Evolutionary conservation across 2,888 invertebrate species (phyloP), one percentile per base, ranked within the genome.

Genomic region (Acanthopleura granulata): DNA sequence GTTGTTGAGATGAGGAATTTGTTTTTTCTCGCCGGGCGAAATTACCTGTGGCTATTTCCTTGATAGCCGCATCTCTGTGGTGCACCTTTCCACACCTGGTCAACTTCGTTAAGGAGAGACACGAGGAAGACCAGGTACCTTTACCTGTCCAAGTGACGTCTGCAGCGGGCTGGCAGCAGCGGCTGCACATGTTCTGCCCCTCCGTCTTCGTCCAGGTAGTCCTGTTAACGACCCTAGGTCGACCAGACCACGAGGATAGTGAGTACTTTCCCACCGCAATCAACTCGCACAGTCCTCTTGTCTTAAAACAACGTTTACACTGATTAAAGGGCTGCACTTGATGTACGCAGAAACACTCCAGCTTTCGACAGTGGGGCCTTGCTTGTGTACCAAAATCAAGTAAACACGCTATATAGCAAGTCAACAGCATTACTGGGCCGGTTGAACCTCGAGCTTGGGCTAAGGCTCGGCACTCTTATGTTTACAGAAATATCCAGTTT

Each of bases 401-500:
- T 57, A 57, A 18, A 57, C 57, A 22, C 18, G 18, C 22, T 18
- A 57, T 57, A 57, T 57, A 57, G 22, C 57, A 22, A 57, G 57
- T 57, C 18, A 57, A 57, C 22, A 57, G 22, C 57, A 57, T 57
- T 12, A 6, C 57, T 18, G 6, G 18, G 57, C n/a, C 12, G 1
- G 57, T n/a, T 57, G 12, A 12, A 4, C 57, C 18, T 18, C 12
- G 57, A 12, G 22, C 1, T 22, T 22, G 3, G 6, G 57, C 40
- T 40, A 40, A 57, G 57, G 57, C 22, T 57, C 22, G 18, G 57
- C 57, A n/a, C 6, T 3, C 18, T 57, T 57, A 57, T 57, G 57
- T 57, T 57, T 57, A 22, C 57, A n/a, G 57, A 57, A 57, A 57
- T 57, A 57, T 57, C 22, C 57, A 57, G 57, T 57, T 57, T 57